Conservation (phyloP, 2,888 invertebrate genomes). For the Drosophila rellima region DNA sequence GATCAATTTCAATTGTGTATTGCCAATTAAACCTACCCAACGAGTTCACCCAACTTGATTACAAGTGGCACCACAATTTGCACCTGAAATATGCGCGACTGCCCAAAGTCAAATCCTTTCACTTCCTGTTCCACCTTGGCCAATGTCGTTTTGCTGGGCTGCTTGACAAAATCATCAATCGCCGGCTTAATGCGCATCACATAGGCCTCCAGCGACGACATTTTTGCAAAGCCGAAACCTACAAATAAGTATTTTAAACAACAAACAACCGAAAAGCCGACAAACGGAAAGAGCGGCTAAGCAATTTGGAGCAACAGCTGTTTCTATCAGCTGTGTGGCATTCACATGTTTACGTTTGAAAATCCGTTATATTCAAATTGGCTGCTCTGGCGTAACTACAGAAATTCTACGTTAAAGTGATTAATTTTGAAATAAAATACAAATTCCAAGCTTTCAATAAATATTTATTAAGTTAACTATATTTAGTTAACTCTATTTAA, state of each 20-base stretch:
- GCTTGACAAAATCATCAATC: conserved; percentile 79
- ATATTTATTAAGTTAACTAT: neutral
- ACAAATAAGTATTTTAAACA: conserved; percentile 2
- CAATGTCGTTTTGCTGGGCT: conserved; percentile 72
- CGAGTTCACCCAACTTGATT: conserved; percentile 81
- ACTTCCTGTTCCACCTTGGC: conserved; percentile 72
- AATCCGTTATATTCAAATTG: conserved; percentile 4
- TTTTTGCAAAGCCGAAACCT: conserved; percentile 29
- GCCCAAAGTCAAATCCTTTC: conserved; percentile 71
- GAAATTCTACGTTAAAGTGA: no score
- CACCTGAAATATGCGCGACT: conserved; percentile 81
- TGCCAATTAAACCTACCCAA: conserved; percentile 61
- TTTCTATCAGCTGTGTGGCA: conserved; percentile 7
- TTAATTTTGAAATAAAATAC: neutral
- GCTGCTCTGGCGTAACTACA: neutral
- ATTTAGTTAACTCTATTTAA: conserved; percentile 86
- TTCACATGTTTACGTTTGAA: conserved; percentile 12
- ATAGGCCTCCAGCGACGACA: conserved; percentile 80
- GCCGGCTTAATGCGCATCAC: conserved; percentile 81
- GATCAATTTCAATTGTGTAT: neutral
- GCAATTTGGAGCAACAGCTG: conserved; percentile 47
- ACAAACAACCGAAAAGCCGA: conserved; percentile 8
- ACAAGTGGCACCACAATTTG: conserved; percentile 84
- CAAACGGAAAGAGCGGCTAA: conserved; percentile 18
- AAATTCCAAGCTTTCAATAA: neutral